Percentiles rank a stretch among this genome's conserved stretches.
These are phyloP conservation scores for Manis pentadactyla DNA, from an alignment of 2,797 vertebrate species.

Conservation along the genomic window DNA sequence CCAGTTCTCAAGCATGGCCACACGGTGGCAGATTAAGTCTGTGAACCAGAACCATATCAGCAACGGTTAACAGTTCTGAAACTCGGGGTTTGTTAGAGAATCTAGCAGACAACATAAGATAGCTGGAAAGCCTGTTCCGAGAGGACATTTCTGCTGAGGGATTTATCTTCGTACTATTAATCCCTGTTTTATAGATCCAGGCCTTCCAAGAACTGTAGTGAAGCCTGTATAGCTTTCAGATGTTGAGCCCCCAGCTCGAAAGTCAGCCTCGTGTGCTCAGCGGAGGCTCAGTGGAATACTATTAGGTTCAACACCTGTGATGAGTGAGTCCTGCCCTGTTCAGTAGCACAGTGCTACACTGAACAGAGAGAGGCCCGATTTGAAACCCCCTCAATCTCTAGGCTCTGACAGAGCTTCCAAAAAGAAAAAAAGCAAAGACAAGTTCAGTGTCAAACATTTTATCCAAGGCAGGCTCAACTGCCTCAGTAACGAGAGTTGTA, in stretches of 20 bases:
- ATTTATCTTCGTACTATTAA: not conserved
- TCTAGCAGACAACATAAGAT: not conserved
- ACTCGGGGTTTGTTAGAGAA: not conserved
- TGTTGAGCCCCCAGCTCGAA: fast-evolving
- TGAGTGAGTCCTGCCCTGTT: not conserved
- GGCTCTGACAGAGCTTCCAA: not conserved
- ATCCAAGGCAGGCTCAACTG: not conserved
- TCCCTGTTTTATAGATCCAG: not conserved
- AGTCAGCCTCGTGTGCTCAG: fast-evolving
- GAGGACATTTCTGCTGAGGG: not conserved
- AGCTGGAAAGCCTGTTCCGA: not conserved
- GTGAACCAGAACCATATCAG: not conserved
- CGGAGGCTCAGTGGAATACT: not conserved
- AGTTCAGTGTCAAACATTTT: not conserved
- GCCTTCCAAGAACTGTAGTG: not conserved
- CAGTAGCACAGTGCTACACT: not conserved
- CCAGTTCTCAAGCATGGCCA: constrained; percentile 55
- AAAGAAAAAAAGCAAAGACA: not conserved
- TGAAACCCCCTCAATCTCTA: not conserved
- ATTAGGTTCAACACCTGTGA: not conserved
- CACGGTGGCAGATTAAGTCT: constrained; percentile 72
- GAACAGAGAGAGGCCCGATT: not conserved
- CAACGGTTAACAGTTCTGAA: fast-evolving
- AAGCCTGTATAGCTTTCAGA: not conserved
- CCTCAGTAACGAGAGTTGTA: not conserved